phyloP scores from a whole-genome alignment of 2,113 vertebrate genomes.

The Microtus richardsoni region DNA sequence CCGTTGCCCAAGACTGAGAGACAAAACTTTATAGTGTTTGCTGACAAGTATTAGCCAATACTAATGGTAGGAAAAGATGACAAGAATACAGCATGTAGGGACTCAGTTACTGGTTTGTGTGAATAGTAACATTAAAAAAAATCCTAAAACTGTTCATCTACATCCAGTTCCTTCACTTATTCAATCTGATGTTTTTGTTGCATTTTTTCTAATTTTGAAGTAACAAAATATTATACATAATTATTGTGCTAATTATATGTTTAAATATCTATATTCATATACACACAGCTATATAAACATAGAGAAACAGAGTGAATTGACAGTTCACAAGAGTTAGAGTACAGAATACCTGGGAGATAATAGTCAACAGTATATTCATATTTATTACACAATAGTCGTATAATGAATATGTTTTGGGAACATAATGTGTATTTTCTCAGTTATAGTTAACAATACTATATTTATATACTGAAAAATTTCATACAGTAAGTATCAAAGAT shows the following conservation, averaged over 20 bases:
- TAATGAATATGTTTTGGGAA: not conserved
- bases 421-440: no score
- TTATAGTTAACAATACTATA: not conserved
- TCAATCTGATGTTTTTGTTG: not conserved
- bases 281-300: not conserved
- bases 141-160: not conserved
- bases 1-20: not conserved
- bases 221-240: not conserved
- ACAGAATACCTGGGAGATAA: not conserved
- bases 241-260: not conserved
- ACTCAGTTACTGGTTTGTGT: not conserved
- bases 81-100: not conserved
- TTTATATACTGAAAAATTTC: not conserved
- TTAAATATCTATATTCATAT: not conserved
- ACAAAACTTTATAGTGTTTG: not conserved
- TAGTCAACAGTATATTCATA: not conserved
- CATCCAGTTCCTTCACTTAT: not conserved
- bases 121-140: not conserved
- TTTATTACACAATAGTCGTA: not conserved
- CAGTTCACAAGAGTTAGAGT: not conserved
- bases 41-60: not conserved
- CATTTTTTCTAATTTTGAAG: not conserved
- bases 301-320: not conserved
- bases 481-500: not conserved
- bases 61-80: not conserved